Base-by-base conservation (phyloP, 1,140 invertebrate genomes). In the Lepidotrigona ventralis region DNA sequence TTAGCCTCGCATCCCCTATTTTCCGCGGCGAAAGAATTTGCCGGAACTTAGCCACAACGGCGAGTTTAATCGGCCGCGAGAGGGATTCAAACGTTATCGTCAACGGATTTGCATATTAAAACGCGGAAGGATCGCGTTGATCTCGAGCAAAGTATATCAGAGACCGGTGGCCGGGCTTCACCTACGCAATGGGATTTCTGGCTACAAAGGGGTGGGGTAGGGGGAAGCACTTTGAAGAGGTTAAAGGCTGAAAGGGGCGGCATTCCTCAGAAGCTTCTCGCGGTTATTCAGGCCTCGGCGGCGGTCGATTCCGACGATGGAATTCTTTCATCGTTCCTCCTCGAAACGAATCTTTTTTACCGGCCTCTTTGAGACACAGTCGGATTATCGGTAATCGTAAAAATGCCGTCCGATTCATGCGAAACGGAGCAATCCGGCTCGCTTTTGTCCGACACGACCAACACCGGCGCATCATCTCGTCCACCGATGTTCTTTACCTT, bases 341-440 rank as follows among this genome's bases (percentile, higher is more conserved):
- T 39, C 39, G 39, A 76, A 68, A 17, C 74, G 74, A 75, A 81
- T 81, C 63, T 74, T 60, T 39, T 58, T 39, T 26, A 4, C 15
- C 53, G 26, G 26, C 56, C 2, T 68, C 85, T 86, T 86, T 80
- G 81, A 86, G 60, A 73, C 76, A 74, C 77, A 75, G 33, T 79
- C 29, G 76, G 77, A 87, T 86, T 86, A 83, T 79, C 85, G 46
- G 73, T 86, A 86, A 86, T 74, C 63, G 60, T 87, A 87, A 81
- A 75, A 81, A 81, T 68, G 58, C 51, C 79, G 79, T 17, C 71
- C 54, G 71, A 81, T 81, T 81, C 72, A 26, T 58, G 71, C 60
- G 63, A 54, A 75, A 51, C 21, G 71, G 53, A 81, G 79, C 79
- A 68, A 81, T 81, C 63, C 79, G 72, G 9, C 56, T 8, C 51